phyloP scores from a whole-genome alignment of 2,797 vertebrate species.

The Sus cebifrons region DNA sequence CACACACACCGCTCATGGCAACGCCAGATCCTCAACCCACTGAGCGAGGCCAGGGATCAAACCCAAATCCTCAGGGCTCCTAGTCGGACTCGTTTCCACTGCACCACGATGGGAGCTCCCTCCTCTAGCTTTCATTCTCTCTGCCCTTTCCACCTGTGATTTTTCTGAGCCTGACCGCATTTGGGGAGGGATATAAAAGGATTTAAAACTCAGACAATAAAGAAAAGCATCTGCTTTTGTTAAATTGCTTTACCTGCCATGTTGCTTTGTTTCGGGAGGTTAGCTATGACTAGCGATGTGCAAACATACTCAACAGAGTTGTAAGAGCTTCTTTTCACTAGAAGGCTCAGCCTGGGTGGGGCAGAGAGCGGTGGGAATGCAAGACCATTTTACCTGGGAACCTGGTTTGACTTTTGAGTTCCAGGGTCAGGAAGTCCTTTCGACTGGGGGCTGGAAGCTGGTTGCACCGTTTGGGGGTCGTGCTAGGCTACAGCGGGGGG shows the following conservation, averaged over 20 bases:
- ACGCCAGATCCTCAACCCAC: too few relatives aligned
- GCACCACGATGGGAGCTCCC: too few relatives aligned
- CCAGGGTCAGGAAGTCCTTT: not conserved
- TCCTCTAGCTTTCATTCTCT: not conserved
- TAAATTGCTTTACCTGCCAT: not conserved
- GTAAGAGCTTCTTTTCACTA: not conserved
- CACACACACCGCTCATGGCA: too few relatives aligned
- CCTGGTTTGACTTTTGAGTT: not conserved
- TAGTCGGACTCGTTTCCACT: too few relatives aligned
- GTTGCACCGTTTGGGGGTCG: not conserved
- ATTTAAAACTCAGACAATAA: not conserved
- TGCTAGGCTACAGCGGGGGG: not conserved
- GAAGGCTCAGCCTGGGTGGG: not conserved
- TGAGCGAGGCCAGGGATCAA: too few relatives aligned
- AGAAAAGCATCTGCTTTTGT: not conserved
- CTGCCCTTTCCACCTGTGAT: not conserved
- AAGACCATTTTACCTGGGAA: not conserved
- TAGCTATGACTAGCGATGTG: not conserved
- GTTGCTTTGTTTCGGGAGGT: not conserved
- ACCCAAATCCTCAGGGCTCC: too few relatives aligned
- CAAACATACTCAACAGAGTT: not conserved
- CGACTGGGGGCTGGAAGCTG: not conserved
- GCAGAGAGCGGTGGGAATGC: not conserved
- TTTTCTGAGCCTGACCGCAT: not conserved
- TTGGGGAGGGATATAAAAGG: not conserved